Evolutionary conservation across 2,113 vertebrate genomes (phyloP).

Genomic region (Tyrannus savana): DNA sequence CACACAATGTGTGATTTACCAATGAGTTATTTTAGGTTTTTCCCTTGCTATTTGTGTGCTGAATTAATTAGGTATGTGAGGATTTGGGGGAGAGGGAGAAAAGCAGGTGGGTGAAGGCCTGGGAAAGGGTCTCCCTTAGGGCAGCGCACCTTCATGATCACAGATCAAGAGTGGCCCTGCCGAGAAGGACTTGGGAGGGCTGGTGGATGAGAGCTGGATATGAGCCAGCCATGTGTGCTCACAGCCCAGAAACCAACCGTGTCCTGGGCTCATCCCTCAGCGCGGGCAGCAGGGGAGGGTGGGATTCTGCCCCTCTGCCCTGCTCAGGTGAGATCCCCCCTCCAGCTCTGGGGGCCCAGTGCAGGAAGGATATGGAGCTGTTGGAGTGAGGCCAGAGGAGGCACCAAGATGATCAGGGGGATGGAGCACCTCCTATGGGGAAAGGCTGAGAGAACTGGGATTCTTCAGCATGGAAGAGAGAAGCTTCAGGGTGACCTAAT

Average conservation of each 20-base stretch:
- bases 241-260: neutral
- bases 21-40: neutral
- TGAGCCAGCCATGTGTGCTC: neutral
- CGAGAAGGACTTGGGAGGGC: neutral
- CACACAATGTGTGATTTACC: neutral
- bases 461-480: neutral
- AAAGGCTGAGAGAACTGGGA: neutral
- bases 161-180: fast-evolving
- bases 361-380: fast-evolving
- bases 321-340: neutral
- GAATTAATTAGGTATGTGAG: neutral
- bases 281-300: fast-evolving
- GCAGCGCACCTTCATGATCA: neutral
- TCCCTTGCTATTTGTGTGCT: neutral
- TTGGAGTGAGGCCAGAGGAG: neutral
- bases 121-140: neutral
- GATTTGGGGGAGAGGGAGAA: neutral
- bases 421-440: neutral
- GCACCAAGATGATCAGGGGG: neutral
- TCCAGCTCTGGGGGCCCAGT: neutral
- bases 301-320: neutral
- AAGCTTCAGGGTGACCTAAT: neutral
- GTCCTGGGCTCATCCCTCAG: neutral
- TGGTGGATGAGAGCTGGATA: neutral
- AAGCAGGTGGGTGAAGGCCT: neutral